Evolutionary conservation across 2,113 vertebrate species (phyloP).

Genomic region (Glareola pratincola): DNA sequence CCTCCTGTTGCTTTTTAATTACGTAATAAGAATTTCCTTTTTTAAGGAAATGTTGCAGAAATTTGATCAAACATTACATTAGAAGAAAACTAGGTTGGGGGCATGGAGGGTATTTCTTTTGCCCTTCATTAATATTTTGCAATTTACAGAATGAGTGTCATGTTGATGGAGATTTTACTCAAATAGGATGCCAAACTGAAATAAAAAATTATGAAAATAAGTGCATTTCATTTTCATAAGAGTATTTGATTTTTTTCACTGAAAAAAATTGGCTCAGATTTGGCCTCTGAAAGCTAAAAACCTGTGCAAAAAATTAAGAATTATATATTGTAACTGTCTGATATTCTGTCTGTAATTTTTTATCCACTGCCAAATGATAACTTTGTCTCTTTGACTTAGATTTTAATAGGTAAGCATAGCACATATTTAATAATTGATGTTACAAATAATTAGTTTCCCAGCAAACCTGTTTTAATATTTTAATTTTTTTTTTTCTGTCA

Average conservation of each 20-base stretch:
- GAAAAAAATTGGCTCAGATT: background rate
- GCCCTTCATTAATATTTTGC: background rate
- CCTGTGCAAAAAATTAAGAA: background rate
- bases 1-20: background rate
- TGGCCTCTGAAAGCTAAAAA: background rate
- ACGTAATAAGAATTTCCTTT: background rate
- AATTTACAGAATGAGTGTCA: background rate
- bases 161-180: background rate
- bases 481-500: background rate
- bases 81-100: background rate
- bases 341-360: background rate
- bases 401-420: background rate
- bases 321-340: background rate
- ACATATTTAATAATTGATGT: background rate
- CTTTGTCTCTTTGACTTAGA: background rate
- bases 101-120: accelerated
- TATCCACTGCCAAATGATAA: background rate
- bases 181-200: background rate
- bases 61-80: background rate
- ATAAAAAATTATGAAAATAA: background rate
- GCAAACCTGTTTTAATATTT: background rate
- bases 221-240: background rate
- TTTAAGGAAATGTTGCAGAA: background rate
- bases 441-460: background rate
- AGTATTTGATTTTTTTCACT: accelerated